Percentiles rank a stretch among this genome's conserved stretches.
Conservation (phyloP, 2,888 invertebrate species). For the Aphidoletes aphidimyza region DNA sequence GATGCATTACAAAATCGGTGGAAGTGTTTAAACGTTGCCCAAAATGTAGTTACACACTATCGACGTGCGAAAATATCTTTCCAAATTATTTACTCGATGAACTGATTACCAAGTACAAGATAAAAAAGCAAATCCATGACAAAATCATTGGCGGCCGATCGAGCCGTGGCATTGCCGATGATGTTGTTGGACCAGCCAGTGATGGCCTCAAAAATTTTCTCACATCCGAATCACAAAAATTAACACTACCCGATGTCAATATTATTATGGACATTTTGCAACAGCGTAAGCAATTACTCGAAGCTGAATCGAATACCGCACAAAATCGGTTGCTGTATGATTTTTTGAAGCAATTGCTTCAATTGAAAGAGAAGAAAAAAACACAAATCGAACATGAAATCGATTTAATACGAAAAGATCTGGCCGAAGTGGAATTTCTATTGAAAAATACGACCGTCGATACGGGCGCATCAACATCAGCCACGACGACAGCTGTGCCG, state of each 20-base stretch:
- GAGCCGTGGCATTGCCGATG: constrained; percentile 57
- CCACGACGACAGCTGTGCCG: constrained; percentile 55
- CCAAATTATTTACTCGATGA: constrained; percentile 89
- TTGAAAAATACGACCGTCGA: constrained; percentile 63
- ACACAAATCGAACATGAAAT: constrained; percentile 77
- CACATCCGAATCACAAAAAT: constrained; percentile 75
- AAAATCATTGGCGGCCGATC: constrained; percentile 65
- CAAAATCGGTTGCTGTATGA: constrained; percentile 86
- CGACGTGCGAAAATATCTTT: constrained; percentile 78
- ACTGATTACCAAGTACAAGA: constrained; percentile 77
- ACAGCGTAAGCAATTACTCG: constrained; percentile 80
- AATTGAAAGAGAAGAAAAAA: constrained; percentile 76
- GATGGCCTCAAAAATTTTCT: constrained; percentile 73
- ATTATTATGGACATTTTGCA: constrained; percentile 82
- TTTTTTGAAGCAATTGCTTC: constrained; percentile 81
- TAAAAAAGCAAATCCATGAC: constrained; percentile 64
- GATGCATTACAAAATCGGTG: constrained; percentile 78
- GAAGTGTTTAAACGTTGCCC: constrained; percentile 80
- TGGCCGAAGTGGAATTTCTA: constrained; percentile 76
- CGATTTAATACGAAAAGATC: constrained; percentile 78
- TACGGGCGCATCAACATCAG: constrained; percentile 16
- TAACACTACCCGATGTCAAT: constrained; percentile 83
- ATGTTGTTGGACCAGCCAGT: constrained; percentile 57
- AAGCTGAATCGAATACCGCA: constrained; percentile 82
- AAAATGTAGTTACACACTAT: constrained; percentile 80